phyloP scores from a whole-genome alignment of 2,888 invertebrate species.

The Embidobia sp. region DNA sequence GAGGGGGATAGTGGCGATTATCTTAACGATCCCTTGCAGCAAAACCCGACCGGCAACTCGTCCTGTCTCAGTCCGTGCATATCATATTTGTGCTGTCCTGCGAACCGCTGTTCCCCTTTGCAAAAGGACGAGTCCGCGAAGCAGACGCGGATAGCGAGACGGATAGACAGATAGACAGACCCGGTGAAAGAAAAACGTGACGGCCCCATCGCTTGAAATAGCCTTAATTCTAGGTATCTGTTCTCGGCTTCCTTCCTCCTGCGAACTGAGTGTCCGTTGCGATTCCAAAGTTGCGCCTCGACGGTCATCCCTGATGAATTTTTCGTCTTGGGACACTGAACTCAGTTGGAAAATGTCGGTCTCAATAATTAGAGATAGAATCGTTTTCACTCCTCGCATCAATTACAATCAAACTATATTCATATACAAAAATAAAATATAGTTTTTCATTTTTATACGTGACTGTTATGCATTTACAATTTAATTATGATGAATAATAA shows the following conservation, averaged over 20 bases:
- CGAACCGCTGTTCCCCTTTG: conserved; percentile 62
- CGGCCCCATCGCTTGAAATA: conserved; percentile 27
- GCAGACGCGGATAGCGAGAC: conserved; percentile 44
- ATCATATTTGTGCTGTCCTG: conserved; percentile 56
- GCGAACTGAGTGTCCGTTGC: conserved; percentile 19
- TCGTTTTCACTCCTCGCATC: too few species aligned
- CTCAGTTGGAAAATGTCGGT: too few species aligned
- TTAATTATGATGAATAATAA: too few species aligned
- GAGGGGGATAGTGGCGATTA: conserved; percentile 80
- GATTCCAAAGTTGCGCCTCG: too few species aligned
- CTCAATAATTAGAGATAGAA: too few species aligned
- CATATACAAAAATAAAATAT: too few species aligned
- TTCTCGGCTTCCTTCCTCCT: conserved; percentile 46
- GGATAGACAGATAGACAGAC: conserved; percentile 11
- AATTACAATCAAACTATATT: too few species aligned
- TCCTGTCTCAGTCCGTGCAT: conserved; percentile 67
- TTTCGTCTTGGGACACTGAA: too few species aligned
- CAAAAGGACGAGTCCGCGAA: conserved; percentile 67
- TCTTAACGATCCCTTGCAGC: conserved; percentile 81
- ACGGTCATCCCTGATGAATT: too few species aligned
- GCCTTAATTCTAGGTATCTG: conserved; percentile 21
- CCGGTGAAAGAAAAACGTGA: background rate
- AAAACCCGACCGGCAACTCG: conserved; percentile 81
- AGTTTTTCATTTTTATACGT: too few species aligned
- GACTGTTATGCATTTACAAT: too few species aligned